Evolutionary conservation across 2,113 vertebrate genomes (phyloP).

Genomic region (Pituophis catenifer): DNA sequence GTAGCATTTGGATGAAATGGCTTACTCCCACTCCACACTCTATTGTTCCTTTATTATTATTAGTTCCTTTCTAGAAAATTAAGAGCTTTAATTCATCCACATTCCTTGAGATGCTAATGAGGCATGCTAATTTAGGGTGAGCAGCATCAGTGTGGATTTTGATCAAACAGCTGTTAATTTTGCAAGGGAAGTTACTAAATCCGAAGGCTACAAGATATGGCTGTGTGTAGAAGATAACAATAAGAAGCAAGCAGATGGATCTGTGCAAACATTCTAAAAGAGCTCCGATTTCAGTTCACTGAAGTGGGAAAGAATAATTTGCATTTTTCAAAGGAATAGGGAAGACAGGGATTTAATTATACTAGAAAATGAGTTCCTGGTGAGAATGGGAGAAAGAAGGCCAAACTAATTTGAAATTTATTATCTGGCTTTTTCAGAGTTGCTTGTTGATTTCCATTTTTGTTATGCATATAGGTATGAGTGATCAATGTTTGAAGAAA

Average conservation of each 20-base stretch:
- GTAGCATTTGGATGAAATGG: slow-evolving; percentile 5
- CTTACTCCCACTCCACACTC: neutral
- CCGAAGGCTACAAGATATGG: slow-evolving; percentile 55
- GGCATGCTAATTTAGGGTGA: slow-evolving; percentile 63
- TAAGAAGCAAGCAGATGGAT: slow-evolving; percentile 64
- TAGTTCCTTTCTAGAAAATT: slow-evolving; percentile 36
- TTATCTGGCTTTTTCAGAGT: neutral
- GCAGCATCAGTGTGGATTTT: slow-evolving; percentile 58
- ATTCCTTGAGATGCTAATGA: slow-evolving; percentile 53
- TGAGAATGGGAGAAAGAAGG: neutral
- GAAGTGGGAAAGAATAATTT: slow-evolving; percentile 36
- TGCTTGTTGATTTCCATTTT: neutral
- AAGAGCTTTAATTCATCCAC: slow-evolving; percentile 40
- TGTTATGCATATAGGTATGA: neutral
- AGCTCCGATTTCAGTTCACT: slow-evolving; percentile 52
- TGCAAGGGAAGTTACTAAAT: slow-evolving; percentile 52
- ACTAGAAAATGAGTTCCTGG: neutral
- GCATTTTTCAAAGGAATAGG: slow-evolving; percentile 31
- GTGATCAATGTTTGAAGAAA: neutral
- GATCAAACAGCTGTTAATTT: slow-evolving; percentile 65
- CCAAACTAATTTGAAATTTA: neutral
- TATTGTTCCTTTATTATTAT: slow-evolving; percentile 38
- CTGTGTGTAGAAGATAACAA: slow-evolving; percentile 45
- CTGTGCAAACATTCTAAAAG: slow-evolving; percentile 62
- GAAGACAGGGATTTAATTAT: slow-evolving; percentile 33